Evolutionary conservation across 2,888 invertebrate species (phyloP), one percentile per base, ranked within the genome.

Genomic region (Argyresthia albistria): DNA sequence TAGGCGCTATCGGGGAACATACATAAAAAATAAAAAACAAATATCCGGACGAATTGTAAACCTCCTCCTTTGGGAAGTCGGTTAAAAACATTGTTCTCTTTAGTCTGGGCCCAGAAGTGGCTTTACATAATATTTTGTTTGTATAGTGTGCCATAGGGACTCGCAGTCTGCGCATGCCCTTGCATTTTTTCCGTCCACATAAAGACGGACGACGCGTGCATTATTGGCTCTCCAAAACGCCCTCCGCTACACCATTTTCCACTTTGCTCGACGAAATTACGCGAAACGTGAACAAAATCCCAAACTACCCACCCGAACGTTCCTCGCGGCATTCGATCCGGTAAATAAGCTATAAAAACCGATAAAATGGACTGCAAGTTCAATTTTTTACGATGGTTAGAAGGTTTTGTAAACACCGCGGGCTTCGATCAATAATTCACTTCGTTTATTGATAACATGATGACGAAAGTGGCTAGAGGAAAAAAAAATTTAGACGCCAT

Each of bases 161-260:
- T 6, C 25, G 25, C 6, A 6, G 25, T 25, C 25, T 25, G 6
- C 25, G 3, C 25, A 25, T 6, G 25, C 25, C 2, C 6, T 25
- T 25, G 25, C 25, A 25, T 39, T 39, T 11, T 39, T 39, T 39
- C 39, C 8, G 4, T 39, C n/a, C 9, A 9, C 10, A 37, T n/a
- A n/a, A n/a, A n/a, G n/a, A n/a, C n/a, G 15, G 8, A 10, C 39
- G 46, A 48, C 46, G 50, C 56, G 58, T 59, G 58, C 66, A 64
- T 64, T 65, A 70, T 67, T 63, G 60, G 60, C 63, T 25, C 25
- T 25, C 25, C 25, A 25, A 58, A 55, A 58, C 58, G 65, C 66
- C 62, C 61, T 56, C 70, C 25, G 6, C 70, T 78, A 83, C 83
- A 81, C 56, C 68, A 73, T 75, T 83, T 76, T 77, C 77, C 79